Base-by-base conservation (phyloP, 2,797 vertebrate genomes). In the Masticophis lateralis region DNA sequence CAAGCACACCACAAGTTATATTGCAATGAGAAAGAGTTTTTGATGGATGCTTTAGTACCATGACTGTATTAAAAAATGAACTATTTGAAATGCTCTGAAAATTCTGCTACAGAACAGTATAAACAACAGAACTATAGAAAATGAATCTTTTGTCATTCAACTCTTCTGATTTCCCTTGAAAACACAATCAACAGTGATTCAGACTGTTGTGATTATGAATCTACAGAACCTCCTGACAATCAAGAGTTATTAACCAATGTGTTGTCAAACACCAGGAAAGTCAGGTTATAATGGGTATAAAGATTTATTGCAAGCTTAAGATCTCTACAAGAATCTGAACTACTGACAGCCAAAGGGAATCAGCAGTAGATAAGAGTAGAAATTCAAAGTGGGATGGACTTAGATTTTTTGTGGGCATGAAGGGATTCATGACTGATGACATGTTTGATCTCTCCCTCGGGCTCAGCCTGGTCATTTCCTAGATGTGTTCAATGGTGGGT, bases 11-110 rank as follows among this genome's bases (percentile, higher is more conserved):
- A 43, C 13, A 92, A 53, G n/a, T 60, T 89, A 92, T 55, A 61
- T 10, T 55, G 56, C 66, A 89, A 61, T 47, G 13, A 89, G 16
- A 86, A 56, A 86, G 28, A 89, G 87, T 37, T 89, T 92, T 61
- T 92, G 69, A 92, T 90, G 3, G 51, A 25, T 18, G 27, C 28
- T 90, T 86, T 92, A 69, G 83, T 89, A 60, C 25, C 63, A 27
- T 90, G 92, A 43, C 60, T 63, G 43, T 83, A 28, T 9, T 61
- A 74, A 32, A 92, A 57, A 20, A 63, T 89, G 12, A n/a, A 55
- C 56, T 87, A 61, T 89, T 60, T 92, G 43, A 86, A 92, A 92
- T 61, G 27, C 28, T 89, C 69, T 89, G 87, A 56, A 89, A 86
- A 83, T 92, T 79, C 55, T 92, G 63, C 55, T 74, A 28, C 60